These are phyloP conservation scores for Threskiornis aethiopicus DNA, from an alignment of 2,797 vertebrate genomes.

Conservation along the genomic window DNA sequence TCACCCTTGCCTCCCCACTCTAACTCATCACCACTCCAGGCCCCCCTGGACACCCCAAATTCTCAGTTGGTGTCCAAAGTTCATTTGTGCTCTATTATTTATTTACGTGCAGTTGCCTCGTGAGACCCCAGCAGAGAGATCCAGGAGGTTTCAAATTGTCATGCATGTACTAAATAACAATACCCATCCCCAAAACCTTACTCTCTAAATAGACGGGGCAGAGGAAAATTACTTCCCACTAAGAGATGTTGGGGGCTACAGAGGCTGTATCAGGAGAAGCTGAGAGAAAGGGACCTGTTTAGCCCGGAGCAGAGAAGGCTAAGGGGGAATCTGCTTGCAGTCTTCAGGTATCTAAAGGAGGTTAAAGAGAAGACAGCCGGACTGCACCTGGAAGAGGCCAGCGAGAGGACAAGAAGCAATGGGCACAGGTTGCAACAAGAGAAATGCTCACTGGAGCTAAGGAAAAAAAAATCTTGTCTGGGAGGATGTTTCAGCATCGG, in stretches of 20 bases:
- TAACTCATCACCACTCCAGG: neutral
- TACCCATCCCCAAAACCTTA: neutral
- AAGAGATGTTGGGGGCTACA: neutral
- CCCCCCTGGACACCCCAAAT: neutral
- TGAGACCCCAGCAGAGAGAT: neutral
- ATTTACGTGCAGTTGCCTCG: neutral
- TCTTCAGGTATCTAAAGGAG: neutral
- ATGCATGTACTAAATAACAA: neutral
- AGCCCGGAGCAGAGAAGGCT: neutral
- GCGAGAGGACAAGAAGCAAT: neutral
- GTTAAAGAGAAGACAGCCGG: neutral
- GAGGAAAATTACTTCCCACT: neutral
- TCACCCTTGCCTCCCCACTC: neutral
- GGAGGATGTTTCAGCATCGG: neutral
- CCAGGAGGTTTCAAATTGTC: neutral
- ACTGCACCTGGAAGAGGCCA: neutral
- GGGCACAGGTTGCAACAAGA: neutral
- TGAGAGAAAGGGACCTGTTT: neutral
- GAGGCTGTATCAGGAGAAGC: neutral
- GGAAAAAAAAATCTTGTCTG: neutral
- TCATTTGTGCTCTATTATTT: neutral
- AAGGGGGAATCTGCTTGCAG: neutral
- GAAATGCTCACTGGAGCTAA: neutral
- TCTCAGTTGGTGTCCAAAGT: neutral
- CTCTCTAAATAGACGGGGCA: neutral